Conservation (phyloP, 2,888 invertebrate genomes). For the Parelbella ahira region DNA sequence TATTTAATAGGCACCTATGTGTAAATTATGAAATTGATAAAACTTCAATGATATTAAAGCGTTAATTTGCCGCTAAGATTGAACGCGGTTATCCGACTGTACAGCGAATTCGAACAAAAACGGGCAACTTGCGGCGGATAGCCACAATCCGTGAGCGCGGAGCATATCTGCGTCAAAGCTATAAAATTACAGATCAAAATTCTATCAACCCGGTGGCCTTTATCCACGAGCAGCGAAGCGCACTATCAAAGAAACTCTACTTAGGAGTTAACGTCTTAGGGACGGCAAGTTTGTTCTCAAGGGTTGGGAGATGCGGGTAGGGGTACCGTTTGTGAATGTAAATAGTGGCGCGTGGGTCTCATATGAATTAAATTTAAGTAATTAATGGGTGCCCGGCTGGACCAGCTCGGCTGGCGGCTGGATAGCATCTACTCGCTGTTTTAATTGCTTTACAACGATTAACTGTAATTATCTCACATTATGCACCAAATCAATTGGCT, state of each 20-base stretch:
- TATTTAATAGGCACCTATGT: too few relatives aligned
- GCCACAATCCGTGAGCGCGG: slow-evolving; percentile 61
- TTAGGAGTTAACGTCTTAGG: slow-evolving; percentile 77
- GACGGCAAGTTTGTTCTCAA: slow-evolving; percentile 72
- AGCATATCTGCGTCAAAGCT: slow-evolving; percentile 67
- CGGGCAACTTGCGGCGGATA: slow-evolving; percentile 59
- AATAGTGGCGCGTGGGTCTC: slow-evolving; percentile 70
- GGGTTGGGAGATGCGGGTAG: slow-evolving; percentile 72
- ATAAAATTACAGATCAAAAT: slow-evolving; percentile 81
- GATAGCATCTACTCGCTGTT: slow-evolving; percentile 47
- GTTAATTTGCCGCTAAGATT: too few relatives aligned
- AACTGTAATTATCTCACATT: slow-evolving; percentile 52
- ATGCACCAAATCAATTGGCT: too few relatives aligned
- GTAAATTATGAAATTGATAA: too few relatives aligned
- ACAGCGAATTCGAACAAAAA: slow-evolving; percentile 47
- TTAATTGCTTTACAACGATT: slow-evolving; percentile 45
- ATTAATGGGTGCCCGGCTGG: slow-evolving; percentile 62
- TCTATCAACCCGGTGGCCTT: slow-evolving; percentile 76
- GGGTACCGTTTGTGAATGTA: slow-evolving; percentile 76
- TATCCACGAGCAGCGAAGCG: slow-evolving; percentile 73
- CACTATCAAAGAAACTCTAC: slow-evolving; percentile 79
- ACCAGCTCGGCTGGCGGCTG: slow-evolving; percentile 37
- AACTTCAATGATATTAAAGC: too few relatives aligned
- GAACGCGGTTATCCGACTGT: not conserved
- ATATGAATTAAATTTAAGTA: slow-evolving; percentile 80